Evolutionary conservation across 2,888 invertebrate species (phyloP).

Genomic region (Itoplectis maculator): DNA sequence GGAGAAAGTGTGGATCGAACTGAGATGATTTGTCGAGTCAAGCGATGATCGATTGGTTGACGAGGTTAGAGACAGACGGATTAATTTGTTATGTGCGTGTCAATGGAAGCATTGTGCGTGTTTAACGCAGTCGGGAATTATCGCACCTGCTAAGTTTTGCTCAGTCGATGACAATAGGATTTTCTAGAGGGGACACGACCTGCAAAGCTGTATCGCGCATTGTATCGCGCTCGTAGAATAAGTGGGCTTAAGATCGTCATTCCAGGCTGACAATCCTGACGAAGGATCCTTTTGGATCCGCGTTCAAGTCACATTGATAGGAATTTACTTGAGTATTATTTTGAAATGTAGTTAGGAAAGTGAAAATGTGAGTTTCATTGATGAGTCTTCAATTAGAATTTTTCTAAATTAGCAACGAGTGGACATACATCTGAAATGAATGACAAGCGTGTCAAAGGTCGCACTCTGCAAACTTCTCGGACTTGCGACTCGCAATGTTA

Average conservation of each 20-base stretch:
- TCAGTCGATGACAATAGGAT: constrained; percentile 74
- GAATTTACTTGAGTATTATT: no score
- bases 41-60: constrained; percentile 42
- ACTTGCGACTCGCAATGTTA: background rate
- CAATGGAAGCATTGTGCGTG: constrained; percentile 72
- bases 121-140: constrained; percentile 42
- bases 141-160: constrained; percentile 65
- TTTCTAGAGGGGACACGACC: constrained; percentile 59
- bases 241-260: constrained; percentile 11
- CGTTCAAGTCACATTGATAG: background rate
- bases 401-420: background rate
- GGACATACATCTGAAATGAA: background rate
- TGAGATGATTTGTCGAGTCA: background rate
- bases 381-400: background rate
- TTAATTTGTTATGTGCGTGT: constrained; percentile 76
- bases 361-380: background rate
- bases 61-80: constrained; percentile 74
- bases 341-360: no score
- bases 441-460: background rate
- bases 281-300: background rate
- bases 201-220: constrained; percentile 51
- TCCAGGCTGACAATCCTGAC: background rate
- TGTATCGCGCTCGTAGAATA: constrained; percentile 10
- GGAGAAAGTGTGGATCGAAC: background rate
- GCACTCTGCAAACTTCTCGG: background rate